Conservation (phyloP, 2,113 vertebrate species). For the Petrocephalus microphthalmus region DNA sequence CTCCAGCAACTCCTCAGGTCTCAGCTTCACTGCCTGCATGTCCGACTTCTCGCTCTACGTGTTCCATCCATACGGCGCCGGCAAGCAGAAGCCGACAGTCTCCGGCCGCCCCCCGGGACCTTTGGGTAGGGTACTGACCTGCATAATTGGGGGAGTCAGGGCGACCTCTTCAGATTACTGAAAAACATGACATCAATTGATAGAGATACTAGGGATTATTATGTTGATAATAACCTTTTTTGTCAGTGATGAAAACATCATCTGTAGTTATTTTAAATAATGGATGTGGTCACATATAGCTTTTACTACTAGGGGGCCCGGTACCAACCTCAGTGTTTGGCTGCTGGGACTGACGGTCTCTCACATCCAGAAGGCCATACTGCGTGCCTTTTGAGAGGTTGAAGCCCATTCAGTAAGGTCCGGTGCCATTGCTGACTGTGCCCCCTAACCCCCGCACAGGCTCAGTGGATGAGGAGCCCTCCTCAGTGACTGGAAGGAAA, state of each 20-base stretch:
- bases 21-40: constrained; percentile 98
- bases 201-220: not conserved
- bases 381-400: not conserved
- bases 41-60: constrained; percentile 96
- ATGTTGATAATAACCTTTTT: not conserved
- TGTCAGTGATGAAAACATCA: not conserved
- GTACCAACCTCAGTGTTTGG: not conserved
- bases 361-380: not conserved
- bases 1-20: constrained; percentile 81
- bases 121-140: constrained; percentile 63
- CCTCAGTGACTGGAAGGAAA: constrained; percentile 93
- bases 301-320: not conserved
- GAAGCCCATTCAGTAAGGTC: not conserved
- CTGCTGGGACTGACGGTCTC: not conserved
- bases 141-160: not conserved
- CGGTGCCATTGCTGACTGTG: not conserved
- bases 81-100: constrained; percentile 88
- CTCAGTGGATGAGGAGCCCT: constrained; percentile 85
- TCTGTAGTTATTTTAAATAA: not conserved
- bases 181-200: not conserved
- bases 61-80: constrained; percentile 94
- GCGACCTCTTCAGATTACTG: not conserved
- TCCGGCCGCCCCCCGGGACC: constrained; percentile 74
- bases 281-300: not conserved
- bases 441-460: constrained; percentile 52